Evolutionary conservation across 92 coral and sea anemone species (phyloP).

Genomic region (Porites lobata): DNA sequence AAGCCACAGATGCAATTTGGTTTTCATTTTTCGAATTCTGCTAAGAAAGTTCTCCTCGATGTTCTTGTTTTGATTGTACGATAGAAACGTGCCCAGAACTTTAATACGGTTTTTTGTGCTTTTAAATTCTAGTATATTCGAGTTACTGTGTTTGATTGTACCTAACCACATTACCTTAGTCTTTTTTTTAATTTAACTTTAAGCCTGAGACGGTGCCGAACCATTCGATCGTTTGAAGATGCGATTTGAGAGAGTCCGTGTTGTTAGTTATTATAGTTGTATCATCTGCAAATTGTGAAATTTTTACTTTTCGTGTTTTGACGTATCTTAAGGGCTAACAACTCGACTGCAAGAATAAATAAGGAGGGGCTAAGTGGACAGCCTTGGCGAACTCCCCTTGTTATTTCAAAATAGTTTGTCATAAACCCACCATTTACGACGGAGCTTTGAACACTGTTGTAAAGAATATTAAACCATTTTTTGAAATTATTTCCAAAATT

Average conservation of each 20-base stretch:
- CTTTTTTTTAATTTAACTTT: slow-evolving; percentile 21
- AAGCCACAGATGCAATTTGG: too few relatives aligned
- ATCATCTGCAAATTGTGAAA: slow-evolving; percentile 16
- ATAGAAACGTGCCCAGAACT: slow-evolving; percentile 15
- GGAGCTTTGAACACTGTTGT: background rate
- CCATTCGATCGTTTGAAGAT: background rate
- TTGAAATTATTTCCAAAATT: background rate
- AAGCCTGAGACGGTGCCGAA: slow-evolving; percentile 13
- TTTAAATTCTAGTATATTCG: slow-evolving; percentile 20
- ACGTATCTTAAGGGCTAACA: slow-evolving; percentile 20
- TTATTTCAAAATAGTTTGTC: slow-evolving; percentile 20
- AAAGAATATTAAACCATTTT: slow-evolving; percentile 19
- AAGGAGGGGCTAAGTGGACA: slow-evolving; percentile 18
- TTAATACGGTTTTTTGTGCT: background rate
- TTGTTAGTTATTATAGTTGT: slow-evolving; percentile 5
- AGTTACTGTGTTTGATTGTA: background rate
- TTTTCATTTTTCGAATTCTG: too few relatives aligned
- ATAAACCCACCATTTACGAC: slow-evolving; percentile 5
- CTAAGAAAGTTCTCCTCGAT: background rate
- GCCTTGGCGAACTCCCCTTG: slow-evolving; percentile 2
- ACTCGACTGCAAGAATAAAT: slow-evolving; percentile 13
- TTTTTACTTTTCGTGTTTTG: slow-evolving; percentile 2
- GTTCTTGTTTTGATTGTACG: background rate
- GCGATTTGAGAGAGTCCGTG: slow-evolving; percentile 1
- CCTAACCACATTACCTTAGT: slow-evolving; percentile 35